Base-by-base conservation (phyloP, 2,797 vertebrate species). In the Limnodromus scolopaceus region DNA sequence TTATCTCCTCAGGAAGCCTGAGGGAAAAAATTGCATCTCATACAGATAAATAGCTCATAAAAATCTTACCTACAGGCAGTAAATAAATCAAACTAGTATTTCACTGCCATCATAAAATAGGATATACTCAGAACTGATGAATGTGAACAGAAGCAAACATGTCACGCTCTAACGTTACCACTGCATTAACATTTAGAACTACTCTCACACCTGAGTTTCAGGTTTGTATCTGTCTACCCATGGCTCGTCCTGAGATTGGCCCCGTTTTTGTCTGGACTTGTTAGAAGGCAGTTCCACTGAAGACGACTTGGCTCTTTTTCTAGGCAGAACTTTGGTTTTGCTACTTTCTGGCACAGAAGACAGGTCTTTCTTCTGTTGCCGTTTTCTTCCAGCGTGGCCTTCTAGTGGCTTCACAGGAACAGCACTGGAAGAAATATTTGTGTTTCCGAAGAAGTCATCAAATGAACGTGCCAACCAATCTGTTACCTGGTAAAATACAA, bases 151-250 rank as follows among this genome's bases (percentile, higher is more conserved):
- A 13, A 24, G 39, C 28, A 38, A 32, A 1, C 16, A 14, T 2
- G 3, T n/a, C 19, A 64, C 22, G 36, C 49, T 8, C 2, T 0
- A 32, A 18, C 1, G 2, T 30, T 45, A 23, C 20, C 15, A 81
- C 13, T 7, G 17, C 39, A 54, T 36, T 9, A 71, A 16, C 51
- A 16, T 23, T 79, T 39, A 10, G 16, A 77, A 17, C 6, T 16
- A 65, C 25, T 53, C 61, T 51, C 96, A 5, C 96, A 99, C 99
- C 99, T 99, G 99, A 81, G 97, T 98, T 81, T 96, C 84, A 6
- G 99, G 99, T 13, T 94, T 94, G 94, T 99, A 98, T 93, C 98
- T 98, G 93, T 99, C 99, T 95, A 99, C 99, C 99, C 99, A 99
- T 0, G 99, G 97, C 66, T 99, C 98, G 94, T 98, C 97, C 61